Evolutionary conservation across 2,113 vertebrate genomes (phyloP).

Genomic region (Trogon surrucura): DNA sequence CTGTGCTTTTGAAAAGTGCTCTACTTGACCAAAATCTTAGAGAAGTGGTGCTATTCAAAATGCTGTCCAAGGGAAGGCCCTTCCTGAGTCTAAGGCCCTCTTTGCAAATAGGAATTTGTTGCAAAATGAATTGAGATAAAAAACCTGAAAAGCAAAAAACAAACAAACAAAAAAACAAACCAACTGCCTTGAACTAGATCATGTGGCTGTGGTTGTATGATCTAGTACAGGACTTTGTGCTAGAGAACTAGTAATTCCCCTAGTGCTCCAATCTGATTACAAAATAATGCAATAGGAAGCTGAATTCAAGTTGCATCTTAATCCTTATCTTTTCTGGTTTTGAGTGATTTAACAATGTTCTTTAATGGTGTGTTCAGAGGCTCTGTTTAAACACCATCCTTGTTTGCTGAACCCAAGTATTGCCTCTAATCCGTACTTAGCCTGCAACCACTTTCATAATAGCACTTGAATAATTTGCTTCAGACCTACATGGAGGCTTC

Average conservation of each 20-base stretch:
- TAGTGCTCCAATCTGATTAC: background rate
- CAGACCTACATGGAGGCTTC: background rate
- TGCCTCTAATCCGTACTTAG: background rate
- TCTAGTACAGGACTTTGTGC: background rate
- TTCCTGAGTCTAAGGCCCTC: background rate
- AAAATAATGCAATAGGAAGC: background rate
- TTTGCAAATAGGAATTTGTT: background rate
- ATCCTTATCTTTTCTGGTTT: background rate
- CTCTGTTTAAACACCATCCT: background rate
- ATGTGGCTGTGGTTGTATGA: background rate
- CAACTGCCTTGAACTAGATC: background rate
- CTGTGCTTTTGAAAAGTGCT: background rate
- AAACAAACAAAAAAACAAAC: too few species aligned
- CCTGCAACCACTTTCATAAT: background rate
- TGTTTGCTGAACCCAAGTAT: background rate
- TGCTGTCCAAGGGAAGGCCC: background rate
- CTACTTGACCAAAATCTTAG: background rate
- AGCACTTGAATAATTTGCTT: background rate
- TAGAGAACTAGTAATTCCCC: background rate
- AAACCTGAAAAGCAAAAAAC: background rate
- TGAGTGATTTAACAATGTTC: background rate
- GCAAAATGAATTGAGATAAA: background rate
- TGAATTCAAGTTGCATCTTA: background rate
- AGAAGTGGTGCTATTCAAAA: background rate
- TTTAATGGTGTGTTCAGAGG: background rate